Evolutionary conservation across 2,113 vertebrate species (phyloP).

Genomic region (Pelusios castaneus): DNA sequence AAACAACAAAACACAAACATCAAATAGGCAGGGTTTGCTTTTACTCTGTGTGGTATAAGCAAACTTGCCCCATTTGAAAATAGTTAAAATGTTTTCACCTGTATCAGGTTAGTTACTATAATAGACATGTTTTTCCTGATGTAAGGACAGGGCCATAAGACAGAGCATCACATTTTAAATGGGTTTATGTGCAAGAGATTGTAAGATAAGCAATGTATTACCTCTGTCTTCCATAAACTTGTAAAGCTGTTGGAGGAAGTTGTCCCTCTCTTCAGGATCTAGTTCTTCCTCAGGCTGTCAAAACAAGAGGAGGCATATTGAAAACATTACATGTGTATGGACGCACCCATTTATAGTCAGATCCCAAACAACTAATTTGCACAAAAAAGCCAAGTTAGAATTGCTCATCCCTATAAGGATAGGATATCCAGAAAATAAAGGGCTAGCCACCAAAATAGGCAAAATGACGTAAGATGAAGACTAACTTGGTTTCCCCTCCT

Average conservation of each 20-base stretch:
- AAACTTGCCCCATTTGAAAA: neutral
- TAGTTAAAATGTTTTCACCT: neutral
- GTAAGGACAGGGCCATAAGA: neutral
- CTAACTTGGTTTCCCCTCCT: neutral
- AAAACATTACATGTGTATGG: conserved; percentile 30
- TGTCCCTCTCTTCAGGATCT: conserved; percentile 96
- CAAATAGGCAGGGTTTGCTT: neutral
- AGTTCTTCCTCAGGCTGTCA: conserved; percentile 93
- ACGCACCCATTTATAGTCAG: neutral
- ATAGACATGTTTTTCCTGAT: neutral
- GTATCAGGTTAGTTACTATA: neutral
- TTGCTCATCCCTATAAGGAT: neutral
- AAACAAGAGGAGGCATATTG: conserved; percentile 40
- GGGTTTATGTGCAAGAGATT: neutral
- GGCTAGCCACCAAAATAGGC: neutral
- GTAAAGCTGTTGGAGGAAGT: conserved; percentile 98
- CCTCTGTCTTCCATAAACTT: conserved; percentile 99
- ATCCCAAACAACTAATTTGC: neutral
- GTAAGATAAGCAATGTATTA: conserved; percentile 53
- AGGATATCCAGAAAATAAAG: neutral
- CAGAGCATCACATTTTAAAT: neutral
- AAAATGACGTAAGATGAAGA: neutral
- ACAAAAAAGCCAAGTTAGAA: neutral
- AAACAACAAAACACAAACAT: neutral
- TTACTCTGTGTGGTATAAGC: neutral